Base-by-base conservation (phyloP, 2,888 invertebrate genomes). In the Pristionchus fissidentatus region DNA sequence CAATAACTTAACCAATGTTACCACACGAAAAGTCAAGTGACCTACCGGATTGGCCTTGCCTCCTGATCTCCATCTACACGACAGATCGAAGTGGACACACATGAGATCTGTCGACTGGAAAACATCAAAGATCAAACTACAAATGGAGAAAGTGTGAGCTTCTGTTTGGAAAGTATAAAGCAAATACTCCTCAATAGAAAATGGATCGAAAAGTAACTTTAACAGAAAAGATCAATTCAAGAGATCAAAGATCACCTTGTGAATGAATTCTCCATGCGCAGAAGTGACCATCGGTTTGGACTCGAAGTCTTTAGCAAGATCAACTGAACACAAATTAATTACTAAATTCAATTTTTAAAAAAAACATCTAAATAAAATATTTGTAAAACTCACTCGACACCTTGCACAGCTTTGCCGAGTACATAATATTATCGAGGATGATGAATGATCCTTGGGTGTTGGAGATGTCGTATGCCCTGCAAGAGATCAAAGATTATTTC, bases 381-480 rank as follows among this genome's bases (percentile, higher is more conserved):
- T 19, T 35, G 8, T 41, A 52, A 3, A 29, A 84, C 87, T 85
- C 83, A 91, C 91, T 89, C 60, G 90, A 89, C 43, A 92, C 89
- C 85, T 90, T 90, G 85, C 92, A 92, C 60, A 92, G 85, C 70
- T 87, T 84, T 26, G 91, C 90, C n/a, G 88, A 87, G 84, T 92
- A 92, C 82, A 88, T 75, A 83, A 92, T 92, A 86, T 91, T 90
- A 86, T 92, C 92, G 55, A 92, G 84, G 89, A 92, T 90, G 15
- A 91, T 91, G 84, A 92, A 92, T 3, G 90, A 88, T 49, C 92
- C 92, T 49, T 92, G 91, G 0, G 87, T 87, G 80, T 89, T 89
- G 10, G 86, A 79, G 52, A 92, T 92, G 75, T 91, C 92, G 77
- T 90, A 92, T 2, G 92, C 92, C 10, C 92, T 88, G 80, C 15